Evolutionary conservation across 2,797 vertebrate species (phyloP).

Genomic region (Cercopithecus neglectus): DNA sequence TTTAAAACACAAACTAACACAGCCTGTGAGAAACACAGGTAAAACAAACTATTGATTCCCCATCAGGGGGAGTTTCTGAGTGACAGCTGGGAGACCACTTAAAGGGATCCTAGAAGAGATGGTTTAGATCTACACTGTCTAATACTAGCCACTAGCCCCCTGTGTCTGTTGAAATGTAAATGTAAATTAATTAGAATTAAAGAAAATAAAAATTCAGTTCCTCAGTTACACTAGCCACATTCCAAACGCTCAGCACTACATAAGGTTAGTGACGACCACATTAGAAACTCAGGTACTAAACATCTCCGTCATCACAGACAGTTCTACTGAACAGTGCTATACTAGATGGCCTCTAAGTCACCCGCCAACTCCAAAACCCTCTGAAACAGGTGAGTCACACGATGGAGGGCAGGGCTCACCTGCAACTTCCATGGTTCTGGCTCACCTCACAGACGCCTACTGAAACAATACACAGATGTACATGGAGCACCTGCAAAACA

Average conservation of each 20-base stretch:
- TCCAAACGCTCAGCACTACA: background rate
- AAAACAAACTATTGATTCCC: background rate
- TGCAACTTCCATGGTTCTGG: background rate
- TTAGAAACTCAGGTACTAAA: background rate
- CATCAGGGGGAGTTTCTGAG: background rate
- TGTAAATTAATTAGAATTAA: background rate
- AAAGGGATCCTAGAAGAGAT: background rate
- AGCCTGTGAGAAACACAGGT: no score
- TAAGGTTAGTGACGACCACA: fast-evolving
- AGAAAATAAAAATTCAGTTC: background rate
- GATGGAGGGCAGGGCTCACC: background rate
- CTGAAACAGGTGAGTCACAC: background rate
- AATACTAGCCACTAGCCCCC: background rate
- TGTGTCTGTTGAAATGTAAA: background rate
- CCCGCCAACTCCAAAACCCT: background rate
- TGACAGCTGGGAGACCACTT: background rate
- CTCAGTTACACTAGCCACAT: background rate
- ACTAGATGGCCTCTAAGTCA: background rate
- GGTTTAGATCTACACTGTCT: background rate
- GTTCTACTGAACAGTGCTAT: no score
- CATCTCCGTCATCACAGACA: background rate
- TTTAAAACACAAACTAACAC: background rate
- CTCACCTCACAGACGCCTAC: background rate
- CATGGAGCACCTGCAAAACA: background rate
- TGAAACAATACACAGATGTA: background rate